Base-by-base conservation (phyloP, 2,113 vertebrate genomes). In the Jaculus jaculus region DNA sequence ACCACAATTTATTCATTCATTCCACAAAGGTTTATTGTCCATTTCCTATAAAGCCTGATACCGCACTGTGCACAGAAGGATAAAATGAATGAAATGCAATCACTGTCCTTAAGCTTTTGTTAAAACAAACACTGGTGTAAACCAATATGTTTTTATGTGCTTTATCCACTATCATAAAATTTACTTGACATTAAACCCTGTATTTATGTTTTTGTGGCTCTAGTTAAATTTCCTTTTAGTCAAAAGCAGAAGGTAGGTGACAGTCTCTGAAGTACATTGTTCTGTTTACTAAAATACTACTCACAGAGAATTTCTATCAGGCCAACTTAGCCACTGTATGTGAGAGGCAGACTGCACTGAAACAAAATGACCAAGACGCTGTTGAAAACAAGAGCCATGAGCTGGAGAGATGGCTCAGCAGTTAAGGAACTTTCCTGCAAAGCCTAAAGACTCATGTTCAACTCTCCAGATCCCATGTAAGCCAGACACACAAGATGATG, bases 111-210 rank as follows among this genome's bases (percentile, higher is more conserved):
- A 74, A 72, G 28, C 65, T 81, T 66, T 72, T 86, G 54, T 65
- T 39, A 28, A 42, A 4, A 23, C 15, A 82, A 65, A 77, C 23
- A 47, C 2, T 61, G 21, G 63, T 51, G 4, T 79, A 72, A 72
- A 63, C 20, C 32, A 54, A 58, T 42, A 84, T 24, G 10, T 21
- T 71, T 94, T 82, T 39, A 47, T 30, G 61, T 73, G 16, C 72
- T 93, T 90, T 81, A 65, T 24, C 74, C 23, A 68, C 32, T 80
- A 9, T 73, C 83, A 83, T 72, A 87, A 93, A 94, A 90, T 3
- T 37, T 42, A 66, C 54, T 42, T 77, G 51, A 73, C 12, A 58
- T 88, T 74, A 75, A 92, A 69, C 21, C 42, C 58, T 58, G 20
- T 37, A 77, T 73, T 82, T 81, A 32, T 68, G n/a, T 37, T 65